Base-by-base conservation (phyloP, 2,888 invertebrate species). In the Synanthedon myopaeformis region DNA sequence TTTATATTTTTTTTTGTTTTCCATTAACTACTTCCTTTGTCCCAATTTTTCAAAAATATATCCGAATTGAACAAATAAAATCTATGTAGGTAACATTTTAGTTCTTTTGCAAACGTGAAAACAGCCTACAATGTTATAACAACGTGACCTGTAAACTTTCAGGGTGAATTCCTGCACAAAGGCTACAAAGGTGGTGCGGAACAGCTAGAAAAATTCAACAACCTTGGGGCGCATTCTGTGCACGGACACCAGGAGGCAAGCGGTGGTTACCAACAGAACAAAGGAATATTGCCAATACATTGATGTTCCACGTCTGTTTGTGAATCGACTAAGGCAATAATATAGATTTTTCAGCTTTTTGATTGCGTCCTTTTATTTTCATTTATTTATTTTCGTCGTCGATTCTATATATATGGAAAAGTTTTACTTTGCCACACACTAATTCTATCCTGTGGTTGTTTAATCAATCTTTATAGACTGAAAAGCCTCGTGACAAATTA, bases 161-260 rank as follows among this genome's bases (percentile, higher is more conserved):
- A 88, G 88, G 88, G 90, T 5, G 89, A 90, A 67, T 91, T 87
- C 67, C 87, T 89, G 53, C 88, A 90, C 56, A 90, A 90, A 59
- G 90, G 89, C 61, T 90, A 87, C 74, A 88, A 88, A 56, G 90
- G 89, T 11, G 89, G 86, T 42, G 88, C 90, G 3, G 89, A 90
- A 61, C 81, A 86, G 49, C 79, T 89, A 70, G 90, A 89, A 61
- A 87, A 89, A 57, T 90, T 89, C 70, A 91, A 90, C 66, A 90
- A 90, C 57, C 76, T 89, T 23, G 91, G 90, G 42, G 89, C 90
- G 49, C 90, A 91, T 53, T 89, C 90, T 0, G 73, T 91, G 45
- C 82, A 90, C 57, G 91, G 90, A 0, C 90, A 90, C 60, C 90
- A 91, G 58, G 91, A 91, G 58, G 88, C 89, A 42, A 89, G 79